Conservation (phyloP, 2,113 vertebrate species). For the Alaudala cheleensis region DNA sequence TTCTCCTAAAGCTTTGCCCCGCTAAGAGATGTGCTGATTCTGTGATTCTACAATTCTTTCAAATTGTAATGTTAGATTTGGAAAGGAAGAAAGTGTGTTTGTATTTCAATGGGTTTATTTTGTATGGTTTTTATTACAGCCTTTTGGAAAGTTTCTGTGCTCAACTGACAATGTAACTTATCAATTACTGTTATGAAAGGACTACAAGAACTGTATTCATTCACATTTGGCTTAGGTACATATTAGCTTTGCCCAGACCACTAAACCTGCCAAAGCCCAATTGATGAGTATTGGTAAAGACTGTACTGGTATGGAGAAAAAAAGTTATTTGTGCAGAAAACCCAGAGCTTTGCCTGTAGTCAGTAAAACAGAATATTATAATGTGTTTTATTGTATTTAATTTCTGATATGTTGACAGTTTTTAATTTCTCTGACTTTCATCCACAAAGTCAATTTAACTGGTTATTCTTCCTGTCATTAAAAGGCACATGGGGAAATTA, state of each 20-base stretch:
- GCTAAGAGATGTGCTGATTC: neutral
- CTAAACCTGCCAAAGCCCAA: neutral
- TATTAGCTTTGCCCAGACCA: neutral
- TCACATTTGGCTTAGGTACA: neutral
- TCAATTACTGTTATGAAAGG: neutral
- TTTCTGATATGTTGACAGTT: neutral
- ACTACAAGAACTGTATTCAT: slow-evolving; percentile 1
- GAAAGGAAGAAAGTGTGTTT: neutral
- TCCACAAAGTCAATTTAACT: neutral
- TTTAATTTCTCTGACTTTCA: neutral
- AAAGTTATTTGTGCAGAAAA: neutral
- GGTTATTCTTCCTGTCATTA: neutral
- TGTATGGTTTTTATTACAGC: neutral
- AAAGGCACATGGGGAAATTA: neutral
- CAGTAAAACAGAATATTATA: neutral
- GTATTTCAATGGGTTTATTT: neutral
- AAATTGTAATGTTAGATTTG: neutral
- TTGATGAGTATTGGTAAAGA: neutral
- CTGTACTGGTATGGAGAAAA: neutral
- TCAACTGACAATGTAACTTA: neutral
- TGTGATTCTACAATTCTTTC: neutral
- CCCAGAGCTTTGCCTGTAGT: neutral
- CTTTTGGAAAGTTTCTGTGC: neutral
- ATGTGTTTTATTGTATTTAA: neutral
- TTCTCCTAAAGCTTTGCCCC: neutral